Evolutionary conservation across 2,797 vertebrate genomes (phyloP), one percentile per base, ranked within the genome.

Genomic region (Hippopotamyrus pictus): DNA sequence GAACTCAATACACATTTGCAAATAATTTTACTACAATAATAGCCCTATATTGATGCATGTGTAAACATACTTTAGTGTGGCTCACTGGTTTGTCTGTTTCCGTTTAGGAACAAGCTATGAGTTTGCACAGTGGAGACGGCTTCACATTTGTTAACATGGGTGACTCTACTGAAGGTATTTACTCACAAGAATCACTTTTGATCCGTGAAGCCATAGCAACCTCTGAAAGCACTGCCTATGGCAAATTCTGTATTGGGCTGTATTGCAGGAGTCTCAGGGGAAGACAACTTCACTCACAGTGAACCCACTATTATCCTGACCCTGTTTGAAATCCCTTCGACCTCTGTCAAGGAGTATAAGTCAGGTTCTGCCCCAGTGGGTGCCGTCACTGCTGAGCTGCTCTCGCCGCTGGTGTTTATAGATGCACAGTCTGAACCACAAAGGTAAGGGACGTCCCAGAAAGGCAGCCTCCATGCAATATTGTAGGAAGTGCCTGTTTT

Each of bases 291-390:
- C 6, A 44, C 54, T 59, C 57, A 46, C 54, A 93, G 95, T 0
- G 95, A 96, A 85, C 93, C 95, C 0, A 94, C 96, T 85, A 96
- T 95, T 91, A 94, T 96, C 90, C 94, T 96, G 41, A 95, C 96
- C 29, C 93, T 97, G 89, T 96, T 93, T 11, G 95, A 95, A 92
- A 94, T 96, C 89, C 95, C 95, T 1, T 90, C 94, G 1, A 84
- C 90, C 37, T 82, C 53, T 41, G 87, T 22, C 53, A 33, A 59
- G 5, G 12, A 7, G 5, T 65, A 54, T 0, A 90, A 90, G 88
- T 25, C 79, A 22, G 41, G 19, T 48, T 44, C 92, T 73, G 69
- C 87, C 88, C 91, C 87, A 5, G 89, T 92, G 12, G 82, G 5
- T 82, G 11, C 90, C 88, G 92, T 93, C 59, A 59, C 86, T 19